These are phyloP conservation scores for Podabrus alpinus DNA, from an alignment of 2,888 invertebrate genomes.

Conservation along the genomic window DNA sequence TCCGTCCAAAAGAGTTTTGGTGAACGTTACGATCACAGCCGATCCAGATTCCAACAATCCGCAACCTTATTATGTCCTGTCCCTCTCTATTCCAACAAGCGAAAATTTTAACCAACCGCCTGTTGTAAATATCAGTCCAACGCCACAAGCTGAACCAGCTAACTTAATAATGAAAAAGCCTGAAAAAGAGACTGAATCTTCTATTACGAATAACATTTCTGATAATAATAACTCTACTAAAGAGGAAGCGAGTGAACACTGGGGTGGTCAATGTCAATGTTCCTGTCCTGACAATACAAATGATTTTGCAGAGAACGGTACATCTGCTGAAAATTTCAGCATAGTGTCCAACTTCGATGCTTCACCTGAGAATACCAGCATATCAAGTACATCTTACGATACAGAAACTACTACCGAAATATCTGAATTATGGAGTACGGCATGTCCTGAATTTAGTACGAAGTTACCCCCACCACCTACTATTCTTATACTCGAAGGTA, in stretches of 20 bases:
- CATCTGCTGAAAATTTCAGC: constrained; percentile 1
- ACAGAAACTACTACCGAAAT: constrained; percentile 25
- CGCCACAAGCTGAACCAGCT: constrained; percentile 31
- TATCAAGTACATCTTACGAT: neutral
- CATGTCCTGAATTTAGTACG: constrained; percentile 54
- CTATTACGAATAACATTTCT: constrained; percentile 14
- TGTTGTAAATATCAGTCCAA: constrained; percentile 57
- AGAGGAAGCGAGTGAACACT: constrained; percentile 42
- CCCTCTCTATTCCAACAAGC: constrained; percentile 77
- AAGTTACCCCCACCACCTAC: constrained; percentile 68
- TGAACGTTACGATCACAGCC: constrained; percentile 81
- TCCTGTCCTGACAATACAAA: constrained; percentile 65
- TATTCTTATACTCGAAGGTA: constrained; percentile 87
- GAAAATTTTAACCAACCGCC: constrained; percentile 60
- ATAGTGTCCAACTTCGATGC: neutral
- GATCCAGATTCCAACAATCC: constrained; percentile 62
- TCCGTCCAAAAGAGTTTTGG: constrained; percentile 67
- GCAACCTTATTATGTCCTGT: constrained; percentile 76
- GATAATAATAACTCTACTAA: constrained; percentile 13
- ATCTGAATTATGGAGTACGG: constrained; percentile 30
- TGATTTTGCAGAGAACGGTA: constrained; percentile 45
- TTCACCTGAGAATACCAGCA: neutral
- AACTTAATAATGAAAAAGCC: constrained; percentile 44
- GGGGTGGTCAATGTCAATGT: constrained; percentile 74
- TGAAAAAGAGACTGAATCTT: constrained; percentile 20